These are phyloP conservation scores for Aldrovandia affinis DNA, from an alignment of 2,797 vertebrate genomes.

Conservation along the genomic window DNA sequence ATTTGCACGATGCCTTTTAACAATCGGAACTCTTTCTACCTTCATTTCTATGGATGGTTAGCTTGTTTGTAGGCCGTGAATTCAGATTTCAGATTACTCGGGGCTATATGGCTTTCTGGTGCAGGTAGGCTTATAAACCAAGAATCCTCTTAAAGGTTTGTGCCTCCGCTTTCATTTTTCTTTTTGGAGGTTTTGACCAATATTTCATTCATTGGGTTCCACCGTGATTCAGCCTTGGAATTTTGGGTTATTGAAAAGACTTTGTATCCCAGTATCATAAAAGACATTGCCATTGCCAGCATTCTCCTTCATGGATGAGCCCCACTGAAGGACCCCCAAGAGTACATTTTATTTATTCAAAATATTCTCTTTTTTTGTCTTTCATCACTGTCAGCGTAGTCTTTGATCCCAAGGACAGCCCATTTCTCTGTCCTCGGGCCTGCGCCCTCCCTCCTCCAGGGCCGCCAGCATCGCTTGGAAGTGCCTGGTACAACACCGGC, in stretches of 20 bases:
- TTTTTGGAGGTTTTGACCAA: neutral
- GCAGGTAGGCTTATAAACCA: neutral
- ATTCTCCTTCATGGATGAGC: neutral
- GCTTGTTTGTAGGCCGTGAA: conserved; percentile 43
- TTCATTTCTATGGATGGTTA: conserved; percentile 74
- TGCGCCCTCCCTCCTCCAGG: neutral
- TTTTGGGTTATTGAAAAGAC: neutral
- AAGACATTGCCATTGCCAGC: neutral
- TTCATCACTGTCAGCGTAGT: neutral
- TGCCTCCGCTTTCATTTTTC: neutral
- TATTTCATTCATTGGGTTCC: neutral
- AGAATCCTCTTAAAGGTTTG: neutral
- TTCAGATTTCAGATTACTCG: neutral
- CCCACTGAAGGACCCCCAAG: neutral
- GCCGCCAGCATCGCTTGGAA: neutral
- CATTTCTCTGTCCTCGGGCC: neutral
- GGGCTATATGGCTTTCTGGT: neutral
- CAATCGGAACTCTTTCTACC: conserved; percentile 51
- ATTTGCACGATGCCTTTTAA: conserved; percentile 64
- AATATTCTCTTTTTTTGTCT: neutral
- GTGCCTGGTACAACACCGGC: too few relatives aligned
- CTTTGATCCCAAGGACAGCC: neutral
- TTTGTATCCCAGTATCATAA: neutral
- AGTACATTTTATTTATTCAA: neutral
- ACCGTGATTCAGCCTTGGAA: neutral